Evolutionary conservation across 2,797 vertebrate genomes (phyloP), one percentile per base, ranked within the genome.

Genomic region (Sciurus vulgaris): DNA sequence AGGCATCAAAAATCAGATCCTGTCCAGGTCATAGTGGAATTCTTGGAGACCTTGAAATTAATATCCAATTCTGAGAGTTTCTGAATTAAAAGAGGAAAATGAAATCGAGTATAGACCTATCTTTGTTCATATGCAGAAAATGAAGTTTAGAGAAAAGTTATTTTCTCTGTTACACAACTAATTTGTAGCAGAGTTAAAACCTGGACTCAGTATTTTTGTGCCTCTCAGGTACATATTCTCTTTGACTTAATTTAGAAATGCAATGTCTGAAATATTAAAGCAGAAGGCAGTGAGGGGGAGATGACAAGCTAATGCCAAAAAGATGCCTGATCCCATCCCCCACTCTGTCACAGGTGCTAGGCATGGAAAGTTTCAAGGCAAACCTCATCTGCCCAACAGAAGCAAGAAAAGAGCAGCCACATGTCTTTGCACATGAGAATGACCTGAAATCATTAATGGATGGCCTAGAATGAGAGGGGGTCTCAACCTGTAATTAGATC

Each of bases 191-290:
- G 51, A 95, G 65, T 89, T 44, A 88, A 94, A 73, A 73, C 30
- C 13, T 51, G 24, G 65, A 54, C 24, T 67, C 9, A 1, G 13
- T 61, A 61, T 61, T 61, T 95, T 35, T 86, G 41, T 91, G 86
- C 86, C 20, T 49, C 47, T 15, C 3, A 83, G 30, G 24, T 63
- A 13, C 30, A 38, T 26, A 30, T 54, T 82, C 18, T 44, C 28
- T 84, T 67, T 96, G 59, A 28, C 33, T 86, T 79, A 44, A 18
- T 12, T 67, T 82, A 61, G 67, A 94, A 81, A 93, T 24, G 63
- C 73, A 26, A 4, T 15, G 10, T 73, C 72, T 96, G 41, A 90
- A 69, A 65, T n/a, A 51, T n/a, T 61, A 70, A 30, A 82, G 35
- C 11, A 41, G 67, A 89, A 94, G 51, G n/a, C n/a, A 24, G 44